Base-by-base conservation (phyloP, 2,113 vertebrate species). In the Brachyistius frenatus region DNA sequence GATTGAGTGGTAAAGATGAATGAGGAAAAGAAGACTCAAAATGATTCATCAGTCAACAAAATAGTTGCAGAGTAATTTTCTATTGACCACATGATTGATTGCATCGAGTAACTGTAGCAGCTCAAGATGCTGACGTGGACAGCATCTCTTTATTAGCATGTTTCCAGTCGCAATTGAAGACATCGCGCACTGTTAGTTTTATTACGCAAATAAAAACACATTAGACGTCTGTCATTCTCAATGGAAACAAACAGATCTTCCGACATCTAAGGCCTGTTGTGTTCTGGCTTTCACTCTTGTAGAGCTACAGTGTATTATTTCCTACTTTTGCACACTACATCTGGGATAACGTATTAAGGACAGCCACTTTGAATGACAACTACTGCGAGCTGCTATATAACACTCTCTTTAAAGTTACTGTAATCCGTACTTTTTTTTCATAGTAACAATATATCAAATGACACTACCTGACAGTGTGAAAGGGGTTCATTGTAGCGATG, bases 341-440 rank as follows among this genome's bases (percentile, higher is more conserved):
- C 13, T 3, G 16, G 31, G 5, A n/a, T 52, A 16, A 6, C 7
- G 49, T 52, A 16, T 37, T 50, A 37, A 52, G 15, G 36, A 31
- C 5, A 0, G 0, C 15, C 33, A 32, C 60, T 58, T 49, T 41
- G n/a, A 30, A 49, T 9, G 35, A 30, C 4, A 0, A 0, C n/a
- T 46, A n/a, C 64, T 65, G 35, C 30, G 64, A 33, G 31, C 33
- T 62, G 31, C n/a, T 15, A 31, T 23, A 75, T 6, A 14, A 58
- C 2, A 53, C 31, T 36, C 15, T 70, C 32, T 31, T 35, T 41
- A 7, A 30, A 66, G 36, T 14, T 30, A 47, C 57, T 47, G 9
- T 36, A 44, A 69, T 70, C 52, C 62, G 69, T 63, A 33, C 23
- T 23, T 55, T 70, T 62, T 62, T 73, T 37, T 44, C 8, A 36